These are phyloP conservation scores for Ophion ventricosus DNA, from an alignment of 2,888 invertebrate species.

Conservation along the genomic window DNA sequence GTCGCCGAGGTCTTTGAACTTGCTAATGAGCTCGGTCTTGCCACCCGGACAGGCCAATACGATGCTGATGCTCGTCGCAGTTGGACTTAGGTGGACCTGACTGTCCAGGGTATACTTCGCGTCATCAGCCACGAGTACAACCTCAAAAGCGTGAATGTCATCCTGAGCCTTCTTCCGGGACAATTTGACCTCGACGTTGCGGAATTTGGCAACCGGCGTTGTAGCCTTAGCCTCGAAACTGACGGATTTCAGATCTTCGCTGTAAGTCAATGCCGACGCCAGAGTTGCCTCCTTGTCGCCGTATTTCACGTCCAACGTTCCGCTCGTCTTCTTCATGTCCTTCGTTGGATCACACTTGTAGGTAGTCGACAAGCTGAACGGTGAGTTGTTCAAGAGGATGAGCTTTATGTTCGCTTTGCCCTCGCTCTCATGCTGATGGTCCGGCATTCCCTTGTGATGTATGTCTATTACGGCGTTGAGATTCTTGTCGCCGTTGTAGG, in stretches of 20 bases:
- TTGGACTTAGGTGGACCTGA: constrained; percentile 84
- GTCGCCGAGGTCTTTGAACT: constrained; percentile 84
- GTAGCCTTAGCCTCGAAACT: constrained; percentile 74
- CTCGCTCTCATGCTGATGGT: constrained; percentile 81
- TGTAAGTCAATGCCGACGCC: constrained; percentile 67
- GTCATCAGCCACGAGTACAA: constrained; percentile 85
- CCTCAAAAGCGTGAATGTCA: constrained; percentile 78
- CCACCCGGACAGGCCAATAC: constrained; percentile 84
- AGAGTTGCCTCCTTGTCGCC: constrained; percentile 74
- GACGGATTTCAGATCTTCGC: constrained; percentile 71
- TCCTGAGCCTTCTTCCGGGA: constrained; percentile 76
- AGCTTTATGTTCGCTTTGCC: constrained; percentile 83
- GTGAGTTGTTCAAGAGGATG: constrained; percentile 84
- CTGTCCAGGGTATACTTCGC: constrained; percentile 86
- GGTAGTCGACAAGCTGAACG: constrained; percentile 82
- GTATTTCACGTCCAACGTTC: constrained; percentile 70
- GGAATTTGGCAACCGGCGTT: constrained; percentile 76
- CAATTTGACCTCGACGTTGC: constrained; percentile 76
- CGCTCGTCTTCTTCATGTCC: constrained; percentile 72
- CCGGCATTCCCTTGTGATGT: constrained; percentile 68
- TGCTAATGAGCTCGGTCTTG: constrained; percentile 82
- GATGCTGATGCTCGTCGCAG: constrained; percentile 84
- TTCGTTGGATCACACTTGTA: constrained; percentile 83
- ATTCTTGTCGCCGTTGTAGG: constrained; percentile 85
- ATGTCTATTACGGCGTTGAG: constrained; percentile 82